Evolutionary conservation across 2,797 vertebrate species (phyloP).

Genomic region (Pristis pectinata): DNA sequence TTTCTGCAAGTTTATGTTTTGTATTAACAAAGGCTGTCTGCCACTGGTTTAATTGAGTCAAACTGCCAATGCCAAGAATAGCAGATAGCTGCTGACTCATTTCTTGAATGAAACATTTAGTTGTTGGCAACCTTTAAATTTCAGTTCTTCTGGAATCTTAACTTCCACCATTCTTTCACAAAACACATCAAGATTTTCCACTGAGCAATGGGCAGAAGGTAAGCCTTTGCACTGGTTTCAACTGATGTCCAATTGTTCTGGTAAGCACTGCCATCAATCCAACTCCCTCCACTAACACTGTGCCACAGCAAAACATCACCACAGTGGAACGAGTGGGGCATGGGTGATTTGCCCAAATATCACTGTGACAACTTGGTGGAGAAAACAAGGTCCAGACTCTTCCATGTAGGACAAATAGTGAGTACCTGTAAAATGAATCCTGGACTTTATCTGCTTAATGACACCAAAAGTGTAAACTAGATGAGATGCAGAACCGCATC

Average conservation of each 20-base stretch:
- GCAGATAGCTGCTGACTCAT: constrained; percentile 10
- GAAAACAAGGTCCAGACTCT: neutral
- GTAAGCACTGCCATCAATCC: too few species aligned
- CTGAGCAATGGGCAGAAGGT: neutral
- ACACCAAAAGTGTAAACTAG: neutral
- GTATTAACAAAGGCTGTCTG: neutral
- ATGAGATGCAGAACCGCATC: neutral
- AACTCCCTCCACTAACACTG: neutral
- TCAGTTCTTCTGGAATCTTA: constrained; percentile 7
- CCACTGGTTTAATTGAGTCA: neutral
- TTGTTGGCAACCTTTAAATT: constrained; percentile 11
- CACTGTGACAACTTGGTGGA: neutral
- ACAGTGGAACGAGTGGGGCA: neutral
- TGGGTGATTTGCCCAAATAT: neutral
- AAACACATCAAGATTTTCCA: neutral
- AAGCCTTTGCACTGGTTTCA: neutral
- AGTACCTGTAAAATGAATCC: neutral
- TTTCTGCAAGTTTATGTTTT: neutral
- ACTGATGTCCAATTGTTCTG: neutral
- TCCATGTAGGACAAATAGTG: neutral
- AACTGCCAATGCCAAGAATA: constrained; percentile 7
- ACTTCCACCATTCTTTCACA: neutral
- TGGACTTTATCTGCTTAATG: neutral
- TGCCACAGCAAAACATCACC: neutral
- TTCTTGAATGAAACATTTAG: neutral